phyloP scores from a whole-genome alignment of 2,113 vertebrate species.

The Herpetotheres cachinnans region DNA sequence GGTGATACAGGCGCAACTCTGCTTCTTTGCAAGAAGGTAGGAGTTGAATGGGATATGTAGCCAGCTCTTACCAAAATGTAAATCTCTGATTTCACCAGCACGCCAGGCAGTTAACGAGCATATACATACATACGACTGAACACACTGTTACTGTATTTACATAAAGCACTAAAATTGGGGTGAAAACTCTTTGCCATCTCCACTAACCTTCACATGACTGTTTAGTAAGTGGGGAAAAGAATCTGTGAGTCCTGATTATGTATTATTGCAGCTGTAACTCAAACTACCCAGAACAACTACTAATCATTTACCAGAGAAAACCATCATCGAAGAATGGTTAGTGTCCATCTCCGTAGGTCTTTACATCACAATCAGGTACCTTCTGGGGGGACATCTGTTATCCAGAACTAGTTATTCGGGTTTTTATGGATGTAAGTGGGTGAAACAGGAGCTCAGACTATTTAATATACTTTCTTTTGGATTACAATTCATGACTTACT shows the following conservation, averaged over 20 bases:
- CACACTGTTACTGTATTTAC: background rate
- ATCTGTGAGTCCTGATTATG: background rate
- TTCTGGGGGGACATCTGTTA: background rate
- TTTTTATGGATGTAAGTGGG: background rate
- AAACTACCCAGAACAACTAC: background rate
- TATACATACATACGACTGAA: background rate
- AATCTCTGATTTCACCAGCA: background rate
- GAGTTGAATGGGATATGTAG: background rate
- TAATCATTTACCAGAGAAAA: background rate
- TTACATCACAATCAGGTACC: background rate
- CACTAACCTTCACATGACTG: background rate
- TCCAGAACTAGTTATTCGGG: background rate
- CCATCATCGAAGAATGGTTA: background rate
- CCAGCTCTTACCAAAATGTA: background rate
- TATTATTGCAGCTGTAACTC: background rate
- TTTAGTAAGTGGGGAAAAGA: rapidly evolving
- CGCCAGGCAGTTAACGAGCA: background rate
- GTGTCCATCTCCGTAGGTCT: background rate
- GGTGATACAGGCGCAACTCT: background rate
- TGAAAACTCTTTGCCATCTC: background rate
- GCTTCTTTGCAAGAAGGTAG: background rate
- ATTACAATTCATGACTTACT: background rate
- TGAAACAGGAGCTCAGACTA: background rate
- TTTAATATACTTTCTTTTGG: background rate
- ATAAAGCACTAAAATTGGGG: background rate